A percentile compares a stretch with the other conserved stretches of the same genome.
phyloP scores from a whole-genome alignment of 2,888 invertebrate genomes.

The Andricus quercusramuli region DNA sequence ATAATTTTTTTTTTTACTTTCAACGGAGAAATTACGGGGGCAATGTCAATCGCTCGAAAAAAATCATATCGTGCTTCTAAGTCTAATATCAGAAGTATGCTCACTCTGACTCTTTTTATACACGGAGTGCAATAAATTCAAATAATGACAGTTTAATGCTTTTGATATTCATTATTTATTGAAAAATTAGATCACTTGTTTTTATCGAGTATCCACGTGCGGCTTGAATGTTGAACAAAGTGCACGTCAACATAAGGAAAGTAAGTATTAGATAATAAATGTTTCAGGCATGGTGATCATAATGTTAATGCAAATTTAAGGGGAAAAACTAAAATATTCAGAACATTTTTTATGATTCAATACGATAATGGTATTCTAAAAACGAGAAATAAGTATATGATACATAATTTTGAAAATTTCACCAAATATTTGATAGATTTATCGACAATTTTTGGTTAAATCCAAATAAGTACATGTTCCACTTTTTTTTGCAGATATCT shows the following conservation, averaged over 20 bases:
- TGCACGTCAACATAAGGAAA: slow-evolving; percentile 21
- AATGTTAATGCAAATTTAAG: background rate
- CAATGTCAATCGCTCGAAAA: background rate
- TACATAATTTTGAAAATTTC: no score
- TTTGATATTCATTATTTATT: slow-evolving; percentile 14
- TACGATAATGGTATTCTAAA: background rate
- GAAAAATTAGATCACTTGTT: slow-evolving; percentile 24
- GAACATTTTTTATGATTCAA: background rate
- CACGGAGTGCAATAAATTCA: background rate
- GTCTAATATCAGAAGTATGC: no score
- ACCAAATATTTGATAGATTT: no score
- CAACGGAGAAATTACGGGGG: background rate
- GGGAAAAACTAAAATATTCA: background rate
- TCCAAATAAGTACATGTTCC: background rate
- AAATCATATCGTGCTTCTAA: background rate
- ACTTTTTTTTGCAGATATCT: background rate
- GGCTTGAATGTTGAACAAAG: slow-evolving; percentile 27
- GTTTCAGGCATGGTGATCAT: background rate
- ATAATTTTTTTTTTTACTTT: background rate
- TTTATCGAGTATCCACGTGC: slow-evolving; percentile 30
- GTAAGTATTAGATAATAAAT: background rate
- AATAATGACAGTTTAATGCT: slow-evolving; percentile 11
- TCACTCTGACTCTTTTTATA: background rate
- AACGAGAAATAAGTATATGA: background rate
- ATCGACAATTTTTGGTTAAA: no score